Evolutionary conservation across 2,888 invertebrate species (phyloP).

Genomic region (Drosophila silvestris): DNA sequence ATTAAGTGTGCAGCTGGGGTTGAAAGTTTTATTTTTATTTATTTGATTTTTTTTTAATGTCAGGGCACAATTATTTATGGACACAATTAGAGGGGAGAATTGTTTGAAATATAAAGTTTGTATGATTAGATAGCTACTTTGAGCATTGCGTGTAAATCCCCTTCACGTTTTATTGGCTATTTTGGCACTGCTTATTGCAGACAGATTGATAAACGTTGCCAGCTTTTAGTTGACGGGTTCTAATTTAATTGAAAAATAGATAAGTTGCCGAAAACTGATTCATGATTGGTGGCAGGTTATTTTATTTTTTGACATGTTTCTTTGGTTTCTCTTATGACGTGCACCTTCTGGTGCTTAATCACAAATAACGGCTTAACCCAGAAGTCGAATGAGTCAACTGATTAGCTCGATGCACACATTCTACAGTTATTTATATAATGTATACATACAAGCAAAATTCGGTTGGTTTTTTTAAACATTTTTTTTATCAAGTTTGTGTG

Average conservation of each 20-base stretch:
- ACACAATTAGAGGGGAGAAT: background rate
- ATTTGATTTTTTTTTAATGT: background rate
- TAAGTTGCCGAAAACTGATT: slow-evolving; percentile 30
- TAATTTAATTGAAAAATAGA: slow-evolving; percentile 4
- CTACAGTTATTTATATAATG: slow-evolving; percentile 25
- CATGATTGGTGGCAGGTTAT: slow-evolving; percentile 5
- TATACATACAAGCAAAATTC: background rate
- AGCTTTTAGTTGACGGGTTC: background rate
- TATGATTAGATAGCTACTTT: background rate
- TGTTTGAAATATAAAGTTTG: background rate
- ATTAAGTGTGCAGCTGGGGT: slow-evolving; percentile 47
- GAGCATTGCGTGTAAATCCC: background rate
- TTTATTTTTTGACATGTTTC: background rate
- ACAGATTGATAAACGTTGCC: background rate
- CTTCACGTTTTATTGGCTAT: background rate
- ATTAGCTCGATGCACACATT: slow-evolving; percentile 24
- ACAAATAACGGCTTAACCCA: slow-evolving; percentile 5
- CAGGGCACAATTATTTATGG: slow-evolving; percentile 33
- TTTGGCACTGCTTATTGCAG: background rate
- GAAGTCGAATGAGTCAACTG: slow-evolving; percentile 30
- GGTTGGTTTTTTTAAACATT: background rate
- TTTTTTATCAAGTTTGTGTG: background rate
- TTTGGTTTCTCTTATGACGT: background rate
- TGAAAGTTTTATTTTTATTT: slow-evolving; percentile 16
- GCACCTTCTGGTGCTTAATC: slow-evolving; percentile 17